A percentile compares a stretch with the other conserved stretches of the same genome.
Evolutionary conservation across 2,888 invertebrate genomes (phyloP).

Genomic region (Cylindroiulus punctatus): DNA sequence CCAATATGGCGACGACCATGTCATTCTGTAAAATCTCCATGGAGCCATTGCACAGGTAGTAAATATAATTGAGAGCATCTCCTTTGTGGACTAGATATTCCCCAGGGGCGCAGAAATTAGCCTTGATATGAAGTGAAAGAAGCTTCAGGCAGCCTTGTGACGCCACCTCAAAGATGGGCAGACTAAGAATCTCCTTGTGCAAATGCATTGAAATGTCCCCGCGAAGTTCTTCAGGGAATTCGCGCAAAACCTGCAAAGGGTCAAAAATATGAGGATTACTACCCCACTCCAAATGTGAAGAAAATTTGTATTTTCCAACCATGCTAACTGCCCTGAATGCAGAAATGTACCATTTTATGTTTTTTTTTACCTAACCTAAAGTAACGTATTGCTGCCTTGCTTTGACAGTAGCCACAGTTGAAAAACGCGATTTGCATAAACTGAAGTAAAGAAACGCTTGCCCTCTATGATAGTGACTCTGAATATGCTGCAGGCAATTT

Average conservation of each 20-base stretch:
- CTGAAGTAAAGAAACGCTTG: too few relatives aligned
- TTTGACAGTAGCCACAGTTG: too few relatives aligned
- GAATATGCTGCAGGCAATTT: too few relatives aligned
- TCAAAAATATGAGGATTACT: neutral
- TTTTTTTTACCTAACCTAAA: too few relatives aligned
- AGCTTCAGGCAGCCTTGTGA: constrained; percentile 94
- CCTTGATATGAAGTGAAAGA: constrained; percentile 89
- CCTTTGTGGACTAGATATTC: constrained; percentile 94
- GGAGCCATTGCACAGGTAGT: constrained; percentile 95
- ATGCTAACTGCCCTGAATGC: too few relatives aligned
- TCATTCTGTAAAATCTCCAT: constrained; percentile 97
- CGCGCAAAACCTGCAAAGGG: constrained; percentile 78
- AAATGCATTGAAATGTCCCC: constrained; percentile 97
- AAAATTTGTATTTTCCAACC: too few relatives aligned
- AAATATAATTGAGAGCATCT: constrained; percentile 91
- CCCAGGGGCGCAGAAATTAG: constrained; percentile 95
- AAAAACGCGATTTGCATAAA: too few relatives aligned
- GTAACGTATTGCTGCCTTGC: too few relatives aligned
- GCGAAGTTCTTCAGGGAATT: constrained; percentile 94
- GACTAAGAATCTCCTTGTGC: constrained; percentile 90
- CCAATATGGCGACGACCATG: constrained; percentile 96
- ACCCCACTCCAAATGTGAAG: too few relatives aligned
- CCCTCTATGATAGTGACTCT: too few relatives aligned
- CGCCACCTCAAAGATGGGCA: constrained; percentile 93
- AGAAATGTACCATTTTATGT: too few relatives aligned